A percentile compares a stretch with the other conserved stretches of the same genome.
phyloP scores from a whole-genome alignment of 2,113 vertebrate species.

The Cochlearius cochlearius region DNA sequence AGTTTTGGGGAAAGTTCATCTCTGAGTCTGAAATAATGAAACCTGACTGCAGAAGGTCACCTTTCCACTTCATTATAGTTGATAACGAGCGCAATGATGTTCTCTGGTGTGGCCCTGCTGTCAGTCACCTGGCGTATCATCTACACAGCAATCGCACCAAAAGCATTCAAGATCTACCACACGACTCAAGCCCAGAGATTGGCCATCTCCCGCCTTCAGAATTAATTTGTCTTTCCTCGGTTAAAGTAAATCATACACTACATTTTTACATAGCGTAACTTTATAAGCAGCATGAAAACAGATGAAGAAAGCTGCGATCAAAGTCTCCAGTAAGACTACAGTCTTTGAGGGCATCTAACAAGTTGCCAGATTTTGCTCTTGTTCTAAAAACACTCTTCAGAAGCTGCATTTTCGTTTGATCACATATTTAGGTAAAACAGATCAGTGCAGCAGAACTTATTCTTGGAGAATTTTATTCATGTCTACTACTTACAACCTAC shows the following conservation, averaged over 20 bases:
- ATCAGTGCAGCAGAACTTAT: background rate
- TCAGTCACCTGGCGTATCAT: background rate
- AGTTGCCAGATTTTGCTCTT: background rate
- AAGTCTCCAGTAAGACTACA: background rate
- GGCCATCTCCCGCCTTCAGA: background rate
- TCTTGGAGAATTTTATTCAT: background rate
- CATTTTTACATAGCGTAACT: background rate
- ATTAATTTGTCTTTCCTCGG: background rate
- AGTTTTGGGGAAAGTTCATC: background rate
- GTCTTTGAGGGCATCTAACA: background rate
- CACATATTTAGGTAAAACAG: background rate
- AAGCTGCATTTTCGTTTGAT: background rate
- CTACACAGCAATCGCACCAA: background rate
- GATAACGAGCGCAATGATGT: background rate
- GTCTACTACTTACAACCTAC: background rate
- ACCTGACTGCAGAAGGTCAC: background rate
- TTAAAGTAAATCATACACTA: background rate
- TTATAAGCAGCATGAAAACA: background rate
- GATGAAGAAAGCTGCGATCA: conserved; percentile 10
- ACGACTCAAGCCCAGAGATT: background rate
- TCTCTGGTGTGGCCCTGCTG: background rate
- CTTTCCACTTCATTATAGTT: background rate
- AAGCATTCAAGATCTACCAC: background rate
- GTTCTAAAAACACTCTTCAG: conserved; percentile 9
- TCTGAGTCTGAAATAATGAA: background rate